Conservation (phyloP, 1,140 invertebrate genomes). For the Heliconius hewitsoni region DNA sequence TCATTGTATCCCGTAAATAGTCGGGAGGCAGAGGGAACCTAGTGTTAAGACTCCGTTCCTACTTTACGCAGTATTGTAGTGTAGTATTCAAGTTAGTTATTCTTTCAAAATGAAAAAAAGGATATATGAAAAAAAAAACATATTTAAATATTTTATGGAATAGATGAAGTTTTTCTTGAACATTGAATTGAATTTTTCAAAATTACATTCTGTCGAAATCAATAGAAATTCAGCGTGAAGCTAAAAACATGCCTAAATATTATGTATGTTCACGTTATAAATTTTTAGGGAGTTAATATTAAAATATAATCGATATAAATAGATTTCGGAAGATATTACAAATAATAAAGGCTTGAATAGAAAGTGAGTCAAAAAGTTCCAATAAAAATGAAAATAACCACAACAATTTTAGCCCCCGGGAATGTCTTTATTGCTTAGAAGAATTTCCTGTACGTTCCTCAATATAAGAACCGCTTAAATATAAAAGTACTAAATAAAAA, state of each 20-base stretch:
- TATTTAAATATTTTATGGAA: too few species aligned
- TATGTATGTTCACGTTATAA: not conserved
- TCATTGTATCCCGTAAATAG: too few species aligned
- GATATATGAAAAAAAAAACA: too few species aligned
- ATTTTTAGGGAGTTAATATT: not conserved
- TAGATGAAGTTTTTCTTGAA: too few species aligned
- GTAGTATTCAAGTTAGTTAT: too few species aligned
- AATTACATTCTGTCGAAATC: too few species aligned
- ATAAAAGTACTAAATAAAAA: not conserved
- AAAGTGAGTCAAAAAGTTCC: not conserved
- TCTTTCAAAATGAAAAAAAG: too few species aligned
- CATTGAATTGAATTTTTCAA: too few species aligned
- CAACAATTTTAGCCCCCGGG: constrained; percentile 3
- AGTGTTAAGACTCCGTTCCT: too few species aligned
- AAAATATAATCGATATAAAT: not conserved
- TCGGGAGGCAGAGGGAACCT: too few species aligned
- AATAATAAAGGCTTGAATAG: not conserved
- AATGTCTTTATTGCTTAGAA: constrained; percentile 19
- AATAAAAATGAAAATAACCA: constrained; percentile 9
- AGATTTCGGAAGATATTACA: not conserved
- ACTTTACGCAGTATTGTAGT: too few species aligned
- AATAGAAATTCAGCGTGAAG: too few species aligned
- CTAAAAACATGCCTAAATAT: not conserved
- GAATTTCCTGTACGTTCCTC: constrained; percentile 13
- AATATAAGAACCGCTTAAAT: constrained; percentile 18